phyloP scores from a whole-genome alignment of 2,888 invertebrate species.

The Toxonevra muliebris region DNA sequence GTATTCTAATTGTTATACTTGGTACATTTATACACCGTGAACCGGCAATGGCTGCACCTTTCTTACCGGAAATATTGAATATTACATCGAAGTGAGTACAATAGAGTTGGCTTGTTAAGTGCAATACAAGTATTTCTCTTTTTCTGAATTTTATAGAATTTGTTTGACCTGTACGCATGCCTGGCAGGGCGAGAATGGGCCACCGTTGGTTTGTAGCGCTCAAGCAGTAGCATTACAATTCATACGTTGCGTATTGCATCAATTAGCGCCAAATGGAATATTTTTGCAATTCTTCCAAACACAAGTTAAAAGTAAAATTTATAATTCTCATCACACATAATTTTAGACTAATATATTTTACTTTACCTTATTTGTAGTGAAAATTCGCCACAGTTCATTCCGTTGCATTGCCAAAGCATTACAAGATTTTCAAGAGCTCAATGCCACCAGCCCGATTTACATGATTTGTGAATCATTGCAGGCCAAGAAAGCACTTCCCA shows the following conservation, averaged over 20 bases:
- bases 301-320: constrained; percentile 77
- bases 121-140: not conserved
- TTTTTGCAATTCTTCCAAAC: constrained; percentile 96
- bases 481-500: constrained; percentile 77
- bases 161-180: constrained; percentile 83
- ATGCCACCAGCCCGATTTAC: constrained; percentile 93
- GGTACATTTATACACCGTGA: constrained; percentile 97
- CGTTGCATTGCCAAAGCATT: constrained; percentile 93
- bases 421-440: constrained; percentile 94
- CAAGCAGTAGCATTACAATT: constrained; percentile 97
- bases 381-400: constrained; percentile 82
- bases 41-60: constrained; percentile 91
- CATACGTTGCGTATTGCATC: constrained; percentile 94
- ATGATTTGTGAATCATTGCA: constrained; percentile 80
- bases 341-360: not conserved
- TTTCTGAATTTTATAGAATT: constrained; percentile 67
- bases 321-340: not conserved
- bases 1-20: constrained; percentile 90
- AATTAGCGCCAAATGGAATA: constrained; percentile 95
- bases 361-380: constrained; percentile 55
- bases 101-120: not conserved
- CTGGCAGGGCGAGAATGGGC: constrained; percentile 88
- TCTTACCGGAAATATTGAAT: constrained; percentile 89
- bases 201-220: constrained; percentile 93
- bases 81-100: constrained; percentile 81